Evolutionary conservation across 1,140 invertebrate species (phyloP), one percentile per base, ranked within the genome.

Genomic region (Papilio polyxenes): DNA sequence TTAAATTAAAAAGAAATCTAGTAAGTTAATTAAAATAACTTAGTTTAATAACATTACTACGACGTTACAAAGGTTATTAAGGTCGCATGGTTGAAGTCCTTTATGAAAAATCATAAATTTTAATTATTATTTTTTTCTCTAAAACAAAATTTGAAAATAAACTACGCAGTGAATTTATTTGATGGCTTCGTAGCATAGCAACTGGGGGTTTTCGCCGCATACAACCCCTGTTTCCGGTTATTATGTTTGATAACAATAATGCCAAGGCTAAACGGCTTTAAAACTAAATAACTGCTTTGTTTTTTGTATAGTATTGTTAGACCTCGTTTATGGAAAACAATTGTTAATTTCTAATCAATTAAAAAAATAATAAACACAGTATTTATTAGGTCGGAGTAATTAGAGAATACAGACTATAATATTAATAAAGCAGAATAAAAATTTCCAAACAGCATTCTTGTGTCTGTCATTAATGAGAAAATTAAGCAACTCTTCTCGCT

Each of bases 181-280:
- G 23, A 3, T 72, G 11, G 31, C 31, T 37, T 72, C 11, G 65
- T 37, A 23, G 20, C 62, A 20, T 72, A 72, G 65, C 65, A 37
- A 72, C 65, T 31, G 65, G 65, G 65, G 23, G 31, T 31, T 72
- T 72, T 72, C 53, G 53, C 15, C 53, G 65, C 65, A 72, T 72
- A 31, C 65, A 72, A 72, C 65, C 65, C 65, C 65, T 72, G 65
- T 72, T 72, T 72, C 65, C 65, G 65, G 65, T 72, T 31, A 72
- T 72, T 72, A 72, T 13, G 65, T 72, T 72, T 72, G 62, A 65
- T 65, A 72, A 72, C 62, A 65, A 65, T 31, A 72, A 72, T 37
- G 65, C 31, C 65, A 72, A 72, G 65, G 65, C 65, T 72, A 72
- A 31, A 72, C 65, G 65, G 65, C 65, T 72, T 72, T 31, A 40